Conservation (phyloP, 2,888 invertebrate genomes). For the Spisula subtruncata region DNA sequence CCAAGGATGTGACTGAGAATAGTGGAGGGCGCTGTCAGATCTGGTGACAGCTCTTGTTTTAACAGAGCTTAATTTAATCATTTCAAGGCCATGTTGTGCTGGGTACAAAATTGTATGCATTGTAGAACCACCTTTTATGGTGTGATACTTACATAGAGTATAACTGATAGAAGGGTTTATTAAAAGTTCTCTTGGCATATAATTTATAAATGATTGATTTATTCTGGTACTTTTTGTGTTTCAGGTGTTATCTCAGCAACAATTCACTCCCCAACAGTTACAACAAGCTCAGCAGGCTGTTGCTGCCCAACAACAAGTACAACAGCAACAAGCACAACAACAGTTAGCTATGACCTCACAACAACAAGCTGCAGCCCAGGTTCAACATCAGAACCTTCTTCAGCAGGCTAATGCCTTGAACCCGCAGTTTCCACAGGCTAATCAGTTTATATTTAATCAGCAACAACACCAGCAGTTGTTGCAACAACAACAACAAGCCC, state of each 20-base stretch:
- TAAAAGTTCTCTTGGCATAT: too few relatives aligned
- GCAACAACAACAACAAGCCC: constrained; percentile 81
- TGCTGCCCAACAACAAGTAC: constrained; percentile 73
- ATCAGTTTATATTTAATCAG: constrained; percentile 70
- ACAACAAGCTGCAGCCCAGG: constrained; percentile 88
- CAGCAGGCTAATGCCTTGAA: constrained; percentile 75
- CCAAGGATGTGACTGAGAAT: too few relatives aligned
- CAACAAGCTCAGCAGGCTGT: constrained; percentile 74
- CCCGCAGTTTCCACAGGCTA: constrained; percentile 74
- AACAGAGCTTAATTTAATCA: too few relatives aligned
- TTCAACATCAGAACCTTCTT: constrained; percentile 75
- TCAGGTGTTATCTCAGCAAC: constrained; percentile 70
- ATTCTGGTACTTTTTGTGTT: constrained; percentile 20
- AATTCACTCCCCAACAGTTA: constrained; percentile 67
- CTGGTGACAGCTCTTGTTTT: too few relatives aligned
- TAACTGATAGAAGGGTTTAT: too few relatives aligned
- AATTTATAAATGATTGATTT: not conserved
- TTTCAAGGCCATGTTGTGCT: too few relatives aligned
- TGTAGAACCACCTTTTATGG: too few relatives aligned
- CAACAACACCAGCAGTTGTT: constrained; percentile 74
- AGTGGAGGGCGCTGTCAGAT: too few relatives aligned
- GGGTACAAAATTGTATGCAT: too few relatives aligned
- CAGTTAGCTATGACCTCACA: constrained; percentile 62
- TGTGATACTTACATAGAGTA: too few relatives aligned
- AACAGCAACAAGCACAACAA: constrained; percentile 74